Evolutionary conservation across 2,113 vertebrate species (phyloP).

Genomic region (Cynocephalus volans): DNA sequence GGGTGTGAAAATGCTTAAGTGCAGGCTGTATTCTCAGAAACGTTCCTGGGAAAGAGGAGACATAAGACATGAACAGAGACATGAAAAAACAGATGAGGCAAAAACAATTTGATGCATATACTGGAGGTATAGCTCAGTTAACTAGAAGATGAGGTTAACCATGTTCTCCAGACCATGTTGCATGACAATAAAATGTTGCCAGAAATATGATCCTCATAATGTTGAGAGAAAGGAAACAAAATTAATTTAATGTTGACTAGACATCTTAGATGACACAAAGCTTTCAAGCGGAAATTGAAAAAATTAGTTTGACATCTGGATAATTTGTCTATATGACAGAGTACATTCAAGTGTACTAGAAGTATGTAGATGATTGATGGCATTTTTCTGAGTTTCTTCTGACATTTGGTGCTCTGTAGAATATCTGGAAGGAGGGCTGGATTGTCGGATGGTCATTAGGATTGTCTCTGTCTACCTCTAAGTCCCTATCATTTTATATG

Average conservation of each 20-base stretch:
- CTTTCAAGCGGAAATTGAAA: constrained; percentile 68
- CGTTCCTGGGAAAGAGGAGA: not conserved
- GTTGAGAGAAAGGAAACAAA: not conserved
- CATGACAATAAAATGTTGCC: not conserved
- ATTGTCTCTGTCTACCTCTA: not conserved
- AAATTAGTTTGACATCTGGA: constrained; percentile 67
- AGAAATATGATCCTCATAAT: not conserved
- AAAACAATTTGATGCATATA: not conserved
- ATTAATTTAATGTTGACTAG: constrained; percentile 65
- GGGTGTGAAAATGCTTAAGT: not conserved
- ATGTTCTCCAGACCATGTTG: not conserved
- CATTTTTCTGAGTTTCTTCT: not conserved
- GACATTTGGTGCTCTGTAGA: not conserved
- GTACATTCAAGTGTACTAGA: constrained; percentile 19
- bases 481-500: not conserved
- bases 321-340: constrained; percentile 75
- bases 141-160: not conserved
- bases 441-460: not conserved
- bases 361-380: constrained; percentile 31
- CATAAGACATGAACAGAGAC: not conserved
- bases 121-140: not conserved
- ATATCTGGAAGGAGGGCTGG: not conserved
- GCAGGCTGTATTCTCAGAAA: not conserved
- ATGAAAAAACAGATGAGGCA: not conserved
- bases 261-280: constrained; percentile 53